These are phyloP conservation scores for Drosophila teissieri DNA, from an alignment of 1,140 invertebrate genomes.

Conservation along the genomic window DNA sequence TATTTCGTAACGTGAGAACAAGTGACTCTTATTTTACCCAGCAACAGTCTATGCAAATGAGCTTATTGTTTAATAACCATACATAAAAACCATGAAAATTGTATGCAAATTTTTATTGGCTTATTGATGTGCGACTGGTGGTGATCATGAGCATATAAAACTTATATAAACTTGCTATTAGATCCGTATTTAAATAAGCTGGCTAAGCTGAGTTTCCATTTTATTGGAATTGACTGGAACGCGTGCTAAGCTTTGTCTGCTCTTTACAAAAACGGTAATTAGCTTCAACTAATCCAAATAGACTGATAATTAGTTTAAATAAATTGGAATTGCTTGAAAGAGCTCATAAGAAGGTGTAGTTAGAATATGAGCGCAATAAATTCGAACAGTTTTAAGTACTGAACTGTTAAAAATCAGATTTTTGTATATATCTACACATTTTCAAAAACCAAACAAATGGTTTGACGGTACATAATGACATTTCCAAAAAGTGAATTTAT, in stretches of 20 bases:
- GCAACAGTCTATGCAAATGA: slow-evolving; percentile 65
- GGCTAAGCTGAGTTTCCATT: slow-evolving; percentile 17
- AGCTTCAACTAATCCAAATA: slow-evolving; percentile 1
- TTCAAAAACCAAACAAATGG: too few relatives aligned
- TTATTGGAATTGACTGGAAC: slow-evolving; percentile 12
- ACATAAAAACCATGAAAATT: slow-evolving; percentile 45
- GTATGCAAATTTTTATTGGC: slow-evolving; percentile 65
- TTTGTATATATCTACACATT: too few relatives aligned
- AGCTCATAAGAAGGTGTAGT: too few relatives aligned
- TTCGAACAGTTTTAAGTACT: too few relatives aligned
- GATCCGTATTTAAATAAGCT: slow-evolving; percentile 59
- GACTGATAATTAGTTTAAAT: slow-evolving; percentile 10
- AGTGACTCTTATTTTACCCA: slow-evolving; percentile 11
- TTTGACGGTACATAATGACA: too few relatives aligned
- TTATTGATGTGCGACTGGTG: slow-evolving; percentile 51
- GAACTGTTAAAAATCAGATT: too few relatives aligned
- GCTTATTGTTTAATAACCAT: slow-evolving; percentile 66
- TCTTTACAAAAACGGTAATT: slow-evolving; percentile 6
- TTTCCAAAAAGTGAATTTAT: too few relatives aligned
- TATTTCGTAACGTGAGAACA: slow-evolving; percentile 68
- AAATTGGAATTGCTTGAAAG: slow-evolving; percentile 9
- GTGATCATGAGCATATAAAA: slow-evolving; percentile 1
- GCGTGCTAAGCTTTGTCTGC: slow-evolving; percentile 36
- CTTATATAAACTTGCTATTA: slow-evolving; percentile 47
- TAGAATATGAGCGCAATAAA: too few relatives aligned